Conservation (phyloP, 1,140 invertebrate genomes). For the Drosophila baimaii region DNA sequence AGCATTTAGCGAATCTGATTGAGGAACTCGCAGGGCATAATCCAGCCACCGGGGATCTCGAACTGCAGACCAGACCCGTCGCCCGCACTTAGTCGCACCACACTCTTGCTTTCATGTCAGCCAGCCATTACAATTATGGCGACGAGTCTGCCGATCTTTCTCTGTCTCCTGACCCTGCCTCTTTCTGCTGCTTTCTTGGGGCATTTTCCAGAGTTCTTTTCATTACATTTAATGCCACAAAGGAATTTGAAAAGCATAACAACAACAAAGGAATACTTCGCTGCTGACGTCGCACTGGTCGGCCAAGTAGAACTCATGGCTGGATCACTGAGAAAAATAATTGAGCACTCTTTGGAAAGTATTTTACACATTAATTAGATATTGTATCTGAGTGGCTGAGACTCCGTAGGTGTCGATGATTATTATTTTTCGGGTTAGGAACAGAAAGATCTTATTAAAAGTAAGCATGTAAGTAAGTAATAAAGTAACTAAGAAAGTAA, state of each 20-base stretch:
- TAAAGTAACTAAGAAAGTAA: too few relatives aligned
- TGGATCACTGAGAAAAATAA: conserved; percentile 17
- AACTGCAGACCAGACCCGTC: background rate
- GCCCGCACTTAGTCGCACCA: conserved; percentile 15
- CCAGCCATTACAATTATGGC: conserved; percentile 76
- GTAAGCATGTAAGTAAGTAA: too few relatives aligned
- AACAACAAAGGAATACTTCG: conserved; percentile 59
- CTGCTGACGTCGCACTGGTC: conserved; percentile 50
- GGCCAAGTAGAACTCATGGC: conserved; percentile 51
- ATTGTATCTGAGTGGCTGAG: too few relatives aligned
- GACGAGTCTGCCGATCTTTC: conserved; percentile 45
- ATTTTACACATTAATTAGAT: too few relatives aligned
- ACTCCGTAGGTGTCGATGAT: too few relatives aligned
- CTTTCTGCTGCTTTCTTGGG: conserved; percentile 34
- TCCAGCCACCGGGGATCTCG: conserved; percentile 6
- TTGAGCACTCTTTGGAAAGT: background rate
- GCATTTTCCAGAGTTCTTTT: conserved; percentile 76
- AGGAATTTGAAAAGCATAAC: conserved; percentile 82
- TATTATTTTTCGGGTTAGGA: too few relatives aligned
- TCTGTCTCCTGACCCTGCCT: background rate
- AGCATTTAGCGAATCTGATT: conserved; percentile 34
- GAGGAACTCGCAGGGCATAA: conserved; percentile 13
- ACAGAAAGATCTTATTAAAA: too few relatives aligned
- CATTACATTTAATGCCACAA: conserved; percentile 82
- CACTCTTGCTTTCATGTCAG: conserved; percentile 68